Base-by-base conservation (phyloP, 2,888 invertebrate species). In the Hirtodrosophila duncani region DNA sequence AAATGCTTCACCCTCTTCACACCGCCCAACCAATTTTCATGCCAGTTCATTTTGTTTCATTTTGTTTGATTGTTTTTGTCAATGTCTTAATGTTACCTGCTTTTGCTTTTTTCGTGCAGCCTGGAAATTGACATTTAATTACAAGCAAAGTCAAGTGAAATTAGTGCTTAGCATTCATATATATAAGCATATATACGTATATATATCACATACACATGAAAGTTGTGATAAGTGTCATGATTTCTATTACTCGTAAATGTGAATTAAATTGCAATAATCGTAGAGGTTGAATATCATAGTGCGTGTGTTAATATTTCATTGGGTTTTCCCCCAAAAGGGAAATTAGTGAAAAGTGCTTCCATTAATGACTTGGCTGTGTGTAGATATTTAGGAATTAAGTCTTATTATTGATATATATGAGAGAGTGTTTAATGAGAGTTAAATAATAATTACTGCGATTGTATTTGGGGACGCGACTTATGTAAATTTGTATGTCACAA, bases 81-180 rank as follows among this genome's bases (percentile, higher is more conserved):
- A 56, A 58, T 57, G 56, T 58, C 56, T 58, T 41, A 48, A 56
- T 59, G 30, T 20, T 33, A 30, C 13, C 24, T 34, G 2, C 3
- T 24, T 26, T 46, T 21, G 14, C 9, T 38, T 43, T 44, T 27
- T 13, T 37, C 21, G 23, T 29, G 27, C 48, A 20, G 10, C 8
- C 41, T 63, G 67, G 56, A 75, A 75, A 75, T 75, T 72, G 74
- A 81, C 75, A 78, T 75, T 75, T 75, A 75, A 72, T 68, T 59
- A 61, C 17, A 42, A 27, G 16, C 6, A 14, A 13, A 3, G 23
- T 26, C 33, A 16, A 53, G 8, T 18, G 37, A 58, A 75, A 67
- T 72, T 64, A 65, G 55, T 37, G 58, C 36, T 16, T 55, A 53
- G n/a, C 5, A 30, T 30, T 16, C n/a, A 30, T 30, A 30, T 16